Percentiles rank a stretch among this genome's conserved stretches.
phyloP scores from a whole-genome alignment of 1,140 invertebrate genomes.

The Atta colombica region DNA sequence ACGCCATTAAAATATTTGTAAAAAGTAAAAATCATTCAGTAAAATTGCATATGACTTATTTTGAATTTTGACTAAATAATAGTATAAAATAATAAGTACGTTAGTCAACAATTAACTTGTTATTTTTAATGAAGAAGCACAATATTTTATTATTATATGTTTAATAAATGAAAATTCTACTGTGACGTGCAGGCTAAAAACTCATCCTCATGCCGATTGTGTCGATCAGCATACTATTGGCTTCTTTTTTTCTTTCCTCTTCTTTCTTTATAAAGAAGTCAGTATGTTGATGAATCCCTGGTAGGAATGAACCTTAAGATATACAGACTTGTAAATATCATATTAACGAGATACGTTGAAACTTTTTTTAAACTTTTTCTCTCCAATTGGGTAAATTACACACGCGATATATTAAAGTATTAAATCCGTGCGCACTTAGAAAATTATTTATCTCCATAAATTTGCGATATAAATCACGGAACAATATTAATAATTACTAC shows the following conservation, averaged over 20 bases:
- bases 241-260: no score
- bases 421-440: neutral
- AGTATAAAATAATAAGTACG: neutral
- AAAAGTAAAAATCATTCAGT: neutral
- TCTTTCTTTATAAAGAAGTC: no score
- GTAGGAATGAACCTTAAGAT: no score
- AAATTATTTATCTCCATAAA: constrained; percentile 14
- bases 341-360: neutral
- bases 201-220: no score
- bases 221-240: no score
- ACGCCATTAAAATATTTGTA: neutral
- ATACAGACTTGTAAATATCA: no score
- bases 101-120: neutral
- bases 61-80: neutral
- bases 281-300: no score
- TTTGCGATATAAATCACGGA: constrained; percentile 15
- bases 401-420: neutral
- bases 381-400: neutral
- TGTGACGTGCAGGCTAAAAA: neutral
- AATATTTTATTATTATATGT: neutral
- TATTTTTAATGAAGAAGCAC: neutral
- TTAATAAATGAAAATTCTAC: constrained; percentile 6
- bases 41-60: neutral
- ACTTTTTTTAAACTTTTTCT: neutral
- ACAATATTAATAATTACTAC: constrained; percentile 38